Conservation (phyloP, 2,113 vertebrate genomes). For the Muntiacus muntjak region DNA sequence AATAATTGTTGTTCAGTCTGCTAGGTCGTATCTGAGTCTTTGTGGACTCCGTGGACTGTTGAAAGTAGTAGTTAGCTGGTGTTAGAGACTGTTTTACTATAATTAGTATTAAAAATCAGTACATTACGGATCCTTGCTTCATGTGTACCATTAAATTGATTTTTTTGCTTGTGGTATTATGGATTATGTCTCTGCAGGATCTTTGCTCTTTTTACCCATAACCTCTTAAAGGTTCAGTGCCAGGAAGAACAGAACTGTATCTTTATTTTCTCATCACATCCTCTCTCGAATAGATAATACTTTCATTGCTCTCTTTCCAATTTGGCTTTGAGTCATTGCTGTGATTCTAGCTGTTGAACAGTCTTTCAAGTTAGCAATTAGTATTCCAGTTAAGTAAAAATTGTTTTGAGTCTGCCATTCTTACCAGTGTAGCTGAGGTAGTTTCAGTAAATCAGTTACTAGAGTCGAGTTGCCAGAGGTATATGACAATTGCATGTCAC, state of each 20-base stretch:
- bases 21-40: neutral
- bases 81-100: neutral
- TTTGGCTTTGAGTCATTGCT: slow-evolving; percentile 52
- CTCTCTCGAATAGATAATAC: slow-evolving; percentile 34
- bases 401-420: slow-evolving; percentile 28
- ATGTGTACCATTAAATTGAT: neutral
- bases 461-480: neutral
- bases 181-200: neutral
- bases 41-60: neutral
- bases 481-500: neutral
- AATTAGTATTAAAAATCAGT: neutral
- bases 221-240: neutral
- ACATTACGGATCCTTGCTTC: neutral
- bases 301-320: slow-evolving; percentile 43
- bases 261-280: slow-evolving; percentile 59
- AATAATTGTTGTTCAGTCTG: neutral
- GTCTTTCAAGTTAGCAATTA: slow-evolving; percentile 57
- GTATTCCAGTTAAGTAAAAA: slow-evolving; percentile 38
- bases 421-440: neutral
- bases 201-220: neutral
- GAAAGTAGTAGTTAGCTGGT: neutral
- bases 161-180: neutral
- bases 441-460: slow-evolving; percentile 24
- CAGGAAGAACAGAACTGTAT: neutral
- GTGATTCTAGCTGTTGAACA: slow-evolving; percentile 45